A percentile compares a stretch with the other conserved stretches of the same genome.
These are phyloP conservation scores for Danio kyathit DNA, from an alignment of 2,797 vertebrate genomes.

Conservation along the genomic window DNA sequence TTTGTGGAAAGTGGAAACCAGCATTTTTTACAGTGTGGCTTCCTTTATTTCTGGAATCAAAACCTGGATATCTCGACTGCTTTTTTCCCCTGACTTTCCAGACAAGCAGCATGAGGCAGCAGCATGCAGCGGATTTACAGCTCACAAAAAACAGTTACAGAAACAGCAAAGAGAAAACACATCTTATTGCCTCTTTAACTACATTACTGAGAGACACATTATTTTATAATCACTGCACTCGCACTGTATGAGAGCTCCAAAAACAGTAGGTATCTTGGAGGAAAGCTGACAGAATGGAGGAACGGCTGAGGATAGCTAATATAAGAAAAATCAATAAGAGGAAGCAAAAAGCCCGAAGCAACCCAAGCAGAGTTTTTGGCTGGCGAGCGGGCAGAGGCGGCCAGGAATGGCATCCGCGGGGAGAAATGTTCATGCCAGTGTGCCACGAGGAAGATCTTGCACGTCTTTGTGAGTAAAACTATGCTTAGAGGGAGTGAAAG, in stretches of 20 bases:
- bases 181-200: conserved; percentile 34
- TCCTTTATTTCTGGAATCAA: background rate
- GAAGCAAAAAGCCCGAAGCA: conserved; percentile 47
- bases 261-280: conserved; percentile 37
- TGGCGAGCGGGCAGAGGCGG: conserved; percentile 26
- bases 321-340: conserved; percentile 48
- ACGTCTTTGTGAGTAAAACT: conserved; percentile 63
- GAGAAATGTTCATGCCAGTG: conserved; percentile 39
- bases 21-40: too few relatives aligned
- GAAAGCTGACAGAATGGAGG: conserved; percentile 29
- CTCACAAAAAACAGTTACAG: conserved; percentile 18
- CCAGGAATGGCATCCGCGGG: conserved; percentile 37
- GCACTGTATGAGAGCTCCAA: background rate
- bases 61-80: background rate
- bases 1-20: too few relatives aligned
- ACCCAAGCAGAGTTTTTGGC: conserved; percentile 54
- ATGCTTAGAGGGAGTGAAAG: conserved; percentile 41
- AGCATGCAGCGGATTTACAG: conserved; percentile 20
- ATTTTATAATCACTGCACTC: conserved; percentile 10
- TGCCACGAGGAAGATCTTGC: conserved; percentile 41
- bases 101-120: conserved; percentile 19
- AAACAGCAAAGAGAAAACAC: conserved; percentile 31
- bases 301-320: conserved; percentile 42
- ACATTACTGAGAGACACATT: conserved; percentile 34
- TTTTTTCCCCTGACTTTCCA: background rate